These are phyloP conservation scores for Enhydra lutris DNA, from an alignment of 2,113 vertebrate species.

Conservation along the genomic window DNA sequence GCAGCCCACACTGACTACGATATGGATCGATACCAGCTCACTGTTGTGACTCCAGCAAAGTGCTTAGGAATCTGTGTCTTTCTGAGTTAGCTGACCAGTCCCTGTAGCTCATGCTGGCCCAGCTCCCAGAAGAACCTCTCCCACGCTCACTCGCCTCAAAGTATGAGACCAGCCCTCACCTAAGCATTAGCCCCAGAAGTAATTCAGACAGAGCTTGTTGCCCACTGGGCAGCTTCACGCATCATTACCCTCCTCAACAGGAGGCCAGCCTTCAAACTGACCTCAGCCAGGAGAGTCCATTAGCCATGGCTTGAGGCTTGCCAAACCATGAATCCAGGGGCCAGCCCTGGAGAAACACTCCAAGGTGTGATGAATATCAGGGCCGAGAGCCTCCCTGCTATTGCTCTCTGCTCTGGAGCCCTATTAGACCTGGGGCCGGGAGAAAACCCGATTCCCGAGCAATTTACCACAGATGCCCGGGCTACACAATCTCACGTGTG, in stretches of 20 bases:
- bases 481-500: accelerated
- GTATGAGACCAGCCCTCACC: constrained; percentile 65
- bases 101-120: constrained; percentile 20
- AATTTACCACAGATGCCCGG: not conserved
- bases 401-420: accelerated
- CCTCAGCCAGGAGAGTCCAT: constrained; percentile 44
- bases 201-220: constrained; percentile 29
- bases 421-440: not conserved
- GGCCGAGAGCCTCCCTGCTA: not conserved
- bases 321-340: not conserved
- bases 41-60: constrained; percentile 20
- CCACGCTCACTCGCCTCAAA: not conserved
- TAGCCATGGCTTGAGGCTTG: not conserved
- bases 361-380: not conserved
- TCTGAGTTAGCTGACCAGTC: constrained; percentile 37
- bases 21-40: not conserved
- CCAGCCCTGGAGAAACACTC: not conserved
- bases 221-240: constrained; percentile 29
- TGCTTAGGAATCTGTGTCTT: constrained; percentile 45
- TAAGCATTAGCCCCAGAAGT: constrained; percentile 65
- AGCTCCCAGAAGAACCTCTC: not conserved
- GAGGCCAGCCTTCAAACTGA: constrained; percentile 30
- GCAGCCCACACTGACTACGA: not conserved
- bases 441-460: not conserved
- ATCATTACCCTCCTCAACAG: constrained; percentile 50